Evolutionary conservation across 1,140 invertebrate genomes (phyloP).

Genomic region (Drosophila prosaltans): DNA sequence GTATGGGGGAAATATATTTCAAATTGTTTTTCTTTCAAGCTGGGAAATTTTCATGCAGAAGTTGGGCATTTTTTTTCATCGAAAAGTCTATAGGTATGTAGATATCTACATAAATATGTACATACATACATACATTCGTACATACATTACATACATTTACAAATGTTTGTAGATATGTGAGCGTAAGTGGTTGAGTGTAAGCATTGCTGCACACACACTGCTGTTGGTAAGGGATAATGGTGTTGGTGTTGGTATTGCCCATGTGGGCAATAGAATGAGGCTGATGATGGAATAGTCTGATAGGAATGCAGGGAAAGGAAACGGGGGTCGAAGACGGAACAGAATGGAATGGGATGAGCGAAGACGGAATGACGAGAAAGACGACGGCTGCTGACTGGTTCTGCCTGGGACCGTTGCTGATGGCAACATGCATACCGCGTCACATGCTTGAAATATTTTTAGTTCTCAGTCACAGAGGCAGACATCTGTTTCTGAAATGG

Average conservation of each 20-base stretch:
- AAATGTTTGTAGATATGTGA: not conserved
- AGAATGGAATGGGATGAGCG: not conserved
- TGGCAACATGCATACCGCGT: conserved; percentile 47
- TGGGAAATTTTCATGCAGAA: conserved; percentile 37
- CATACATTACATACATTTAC: not conserved
- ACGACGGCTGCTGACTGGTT: conserved; percentile 1
- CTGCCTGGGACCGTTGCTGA: conserved; percentile 11
- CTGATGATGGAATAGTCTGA: conserved; percentile 10
- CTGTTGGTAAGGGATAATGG: not conserved
- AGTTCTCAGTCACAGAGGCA: conserved; percentile 60
- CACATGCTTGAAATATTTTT: conserved; percentile 65
- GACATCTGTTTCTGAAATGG: conserved; percentile 58
- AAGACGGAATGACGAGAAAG: not conserved
- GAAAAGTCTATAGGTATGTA: conserved; percentile 2
- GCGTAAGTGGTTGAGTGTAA: not conserved
- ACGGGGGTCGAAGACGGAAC: not conserved
- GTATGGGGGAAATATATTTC: conserved; percentile 33
- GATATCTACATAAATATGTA: too few relatives aligned
- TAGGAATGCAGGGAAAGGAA: not conserved
- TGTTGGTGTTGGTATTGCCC: not conserved
- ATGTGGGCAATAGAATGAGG: conserved; percentile 4
- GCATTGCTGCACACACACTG: conserved; percentile 1
- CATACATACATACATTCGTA: not conserved
- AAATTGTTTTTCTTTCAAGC: conserved; percentile 36
- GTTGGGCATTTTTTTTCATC: conserved; percentile 8